These are phyloP conservation scores for Tragelaphus eurycerus DNA, from an alignment of 2,797 vertebrate species.

Conservation along the genomic window DNA sequence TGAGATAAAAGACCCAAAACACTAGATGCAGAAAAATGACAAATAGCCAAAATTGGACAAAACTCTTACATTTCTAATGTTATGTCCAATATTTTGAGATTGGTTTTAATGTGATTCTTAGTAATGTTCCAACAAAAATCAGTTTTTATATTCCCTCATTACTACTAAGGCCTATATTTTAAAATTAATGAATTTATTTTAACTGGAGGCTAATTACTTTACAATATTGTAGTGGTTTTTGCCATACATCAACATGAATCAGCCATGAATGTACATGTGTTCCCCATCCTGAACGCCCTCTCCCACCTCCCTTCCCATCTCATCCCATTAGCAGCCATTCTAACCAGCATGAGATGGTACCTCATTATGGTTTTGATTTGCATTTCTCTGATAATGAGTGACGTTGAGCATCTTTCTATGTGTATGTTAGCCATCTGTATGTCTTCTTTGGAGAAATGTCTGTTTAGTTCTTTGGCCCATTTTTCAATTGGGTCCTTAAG, in stretches of 20 bases:
- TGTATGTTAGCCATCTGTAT: no score
- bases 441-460: no score
- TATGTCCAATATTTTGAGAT: conserved; percentile 35
- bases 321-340: no score
- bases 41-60: not conserved
- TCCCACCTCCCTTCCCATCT: not conserved
- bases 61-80: not conserved
- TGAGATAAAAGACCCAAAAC: not conserved
- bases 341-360: no score
- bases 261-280: not conserved
- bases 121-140: conserved; percentile 1
- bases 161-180: not conserved
- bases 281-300: not conserved
- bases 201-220: not conserved
- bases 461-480: no score
- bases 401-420: no score
- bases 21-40: not conserved
- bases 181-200: not conserved
- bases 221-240: not conserved
- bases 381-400: no score
- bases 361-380: no score
- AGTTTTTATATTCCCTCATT: not conserved
- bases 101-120: not conserved
- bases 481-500: no score
- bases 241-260: not conserved